These are phyloP conservation scores for Myotis daubentonii DNA, from an alignment of 2,797 vertebrate genomes.

Conservation along the genomic window DNA sequence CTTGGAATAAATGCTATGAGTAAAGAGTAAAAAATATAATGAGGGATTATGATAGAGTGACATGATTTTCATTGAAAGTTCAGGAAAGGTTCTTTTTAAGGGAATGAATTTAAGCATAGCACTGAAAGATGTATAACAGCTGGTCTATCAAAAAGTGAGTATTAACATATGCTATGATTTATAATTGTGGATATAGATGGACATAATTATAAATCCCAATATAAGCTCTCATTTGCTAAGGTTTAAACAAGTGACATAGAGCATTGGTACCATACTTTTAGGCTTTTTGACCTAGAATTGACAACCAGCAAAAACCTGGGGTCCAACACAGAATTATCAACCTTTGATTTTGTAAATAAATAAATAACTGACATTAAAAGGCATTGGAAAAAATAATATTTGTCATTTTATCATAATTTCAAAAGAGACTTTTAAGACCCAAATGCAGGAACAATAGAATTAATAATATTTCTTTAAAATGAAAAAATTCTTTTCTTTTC, in stretches of 20 bases:
- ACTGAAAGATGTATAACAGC: not conserved
- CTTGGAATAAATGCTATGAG: not conserved
- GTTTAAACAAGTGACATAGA: not conserved
- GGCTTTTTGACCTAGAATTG: not conserved
- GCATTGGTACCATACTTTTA: not conserved
- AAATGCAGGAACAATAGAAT: not conserved
- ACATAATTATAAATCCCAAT: not conserved
- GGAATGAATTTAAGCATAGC: not conserved
- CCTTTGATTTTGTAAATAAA: not conserved
- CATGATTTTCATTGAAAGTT: not conserved
- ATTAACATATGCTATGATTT: not conserved
- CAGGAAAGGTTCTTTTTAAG: not conserved
- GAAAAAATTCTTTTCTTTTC: not conserved
- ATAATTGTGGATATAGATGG: not conserved
- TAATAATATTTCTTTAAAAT: not conserved
- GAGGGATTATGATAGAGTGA: not conserved
- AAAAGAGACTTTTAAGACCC: not conserved
- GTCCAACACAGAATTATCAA: not conserved
- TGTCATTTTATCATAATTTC: not conserved
- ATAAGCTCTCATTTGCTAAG: not conserved
- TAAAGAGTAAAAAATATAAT: not conserved
- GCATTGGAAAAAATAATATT: not conserved
- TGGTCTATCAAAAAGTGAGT: not conserved
- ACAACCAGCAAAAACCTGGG: not conserved
- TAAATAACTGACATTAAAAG: not conserved